Percentiles rank a stretch among this genome's conserved stretches.
Evolutionary conservation across 2,797 vertebrate genomes (phyloP).

Genomic region (Euthynnus affinis): DNA sequence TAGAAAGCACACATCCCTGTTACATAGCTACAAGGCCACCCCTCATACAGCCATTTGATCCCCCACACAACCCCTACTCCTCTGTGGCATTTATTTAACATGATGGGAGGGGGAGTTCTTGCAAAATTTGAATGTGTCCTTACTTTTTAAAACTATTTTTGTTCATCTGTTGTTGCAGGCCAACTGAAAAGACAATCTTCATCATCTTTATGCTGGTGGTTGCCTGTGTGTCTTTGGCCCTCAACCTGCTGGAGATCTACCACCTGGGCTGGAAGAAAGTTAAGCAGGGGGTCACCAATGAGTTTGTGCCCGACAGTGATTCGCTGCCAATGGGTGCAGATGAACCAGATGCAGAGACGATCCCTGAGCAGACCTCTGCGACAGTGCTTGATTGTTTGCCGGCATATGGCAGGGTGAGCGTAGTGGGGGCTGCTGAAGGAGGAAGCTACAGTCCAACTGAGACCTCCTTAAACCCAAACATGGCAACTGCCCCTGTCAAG

Average conservation of each 20-base stretch:
- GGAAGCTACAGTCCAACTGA: slow-evolving; percentile 56
- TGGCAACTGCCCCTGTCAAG: slow-evolving; percentile 54
- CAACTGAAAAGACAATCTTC: slow-evolving; percentile 96
- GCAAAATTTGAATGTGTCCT: no score
- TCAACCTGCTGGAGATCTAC: slow-evolving; percentile 96
- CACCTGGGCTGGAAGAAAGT: slow-evolving; percentile 97
- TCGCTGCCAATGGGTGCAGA: slow-evolving; percentile 54
- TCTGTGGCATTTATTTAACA: no score
- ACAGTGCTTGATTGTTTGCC: slow-evolving; percentile 78
- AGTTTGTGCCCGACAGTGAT: slow-evolving; percentile 79
- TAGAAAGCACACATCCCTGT: no score
- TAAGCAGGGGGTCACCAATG: slow-evolving; percentile 90
- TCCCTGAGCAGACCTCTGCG: slow-evolving; percentile 72
- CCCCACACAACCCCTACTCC: no score
- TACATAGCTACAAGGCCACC: no score
- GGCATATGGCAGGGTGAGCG: slow-evolving; percentile 75
- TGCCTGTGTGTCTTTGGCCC: slow-evolving; percentile 92
- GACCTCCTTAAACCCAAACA: slow-evolving; percentile 43
- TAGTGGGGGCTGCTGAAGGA: slow-evolving; percentile 50
- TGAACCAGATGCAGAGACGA: slow-evolving; percentile 61
- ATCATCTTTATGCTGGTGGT: slow-evolving; percentile 96
- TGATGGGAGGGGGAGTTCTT: no score
- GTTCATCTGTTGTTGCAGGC: slow-evolving; percentile 74
- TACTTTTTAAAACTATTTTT: background rate
- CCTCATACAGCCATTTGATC: no score